These are phyloP conservation scores for Eolophus roseicapilla DNA, from an alignment of 2,113 vertebrate genomes.

Conservation along the genomic window DNA sequence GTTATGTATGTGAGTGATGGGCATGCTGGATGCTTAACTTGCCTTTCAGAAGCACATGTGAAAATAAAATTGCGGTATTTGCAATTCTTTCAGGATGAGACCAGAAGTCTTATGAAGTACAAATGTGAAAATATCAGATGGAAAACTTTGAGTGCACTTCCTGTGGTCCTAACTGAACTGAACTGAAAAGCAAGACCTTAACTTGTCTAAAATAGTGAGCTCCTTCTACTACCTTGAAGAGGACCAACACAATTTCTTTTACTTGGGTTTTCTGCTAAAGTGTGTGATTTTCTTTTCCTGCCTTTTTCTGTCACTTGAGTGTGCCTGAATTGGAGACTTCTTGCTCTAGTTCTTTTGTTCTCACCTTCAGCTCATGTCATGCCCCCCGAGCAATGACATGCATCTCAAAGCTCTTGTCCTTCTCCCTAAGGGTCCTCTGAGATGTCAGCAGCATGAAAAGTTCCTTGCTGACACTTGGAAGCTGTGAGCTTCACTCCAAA, in stretches of 20 bases:
- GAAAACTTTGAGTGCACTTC: background rate
- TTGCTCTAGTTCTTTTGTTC: background rate
- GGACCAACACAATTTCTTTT: background rate
- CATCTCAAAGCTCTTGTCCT: background rate
- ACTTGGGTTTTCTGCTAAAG: background rate
- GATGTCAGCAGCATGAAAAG: background rate
- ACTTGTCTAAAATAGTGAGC: background rate
- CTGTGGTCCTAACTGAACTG: background rate
- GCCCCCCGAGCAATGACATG: background rate
- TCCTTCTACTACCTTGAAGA: background rate
- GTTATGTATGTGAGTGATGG: background rate
- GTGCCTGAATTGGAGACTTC: background rate
- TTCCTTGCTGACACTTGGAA: background rate
- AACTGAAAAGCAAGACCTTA: background rate
- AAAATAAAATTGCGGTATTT: background rate
- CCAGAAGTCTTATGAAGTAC: background rate
- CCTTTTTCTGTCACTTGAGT: background rate
- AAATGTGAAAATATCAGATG: background rate
- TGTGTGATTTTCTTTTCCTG: background rate
- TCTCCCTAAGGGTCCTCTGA: background rate
- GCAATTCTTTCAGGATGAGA: background rate
- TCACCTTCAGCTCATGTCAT: background rate
- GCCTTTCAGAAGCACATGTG: background rate
- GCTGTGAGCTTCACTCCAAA: background rate
- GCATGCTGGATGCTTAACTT: background rate